Evolutionary conservation across 2,888 invertebrate species (phyloP).

Genomic region (Crematogaster levior): DNA sequence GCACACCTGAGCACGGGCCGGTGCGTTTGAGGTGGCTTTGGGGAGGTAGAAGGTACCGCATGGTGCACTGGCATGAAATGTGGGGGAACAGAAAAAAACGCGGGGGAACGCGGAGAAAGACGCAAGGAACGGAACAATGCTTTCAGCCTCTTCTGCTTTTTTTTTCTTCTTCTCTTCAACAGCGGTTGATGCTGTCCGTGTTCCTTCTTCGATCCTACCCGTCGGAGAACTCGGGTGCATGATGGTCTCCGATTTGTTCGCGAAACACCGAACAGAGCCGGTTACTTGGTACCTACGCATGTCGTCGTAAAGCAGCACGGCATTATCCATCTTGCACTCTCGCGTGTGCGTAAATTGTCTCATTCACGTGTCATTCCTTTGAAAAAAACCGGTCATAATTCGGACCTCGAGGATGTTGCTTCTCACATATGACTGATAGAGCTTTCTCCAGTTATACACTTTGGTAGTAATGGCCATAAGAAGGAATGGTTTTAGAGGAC

Average conservation of each 20-base stretch:
- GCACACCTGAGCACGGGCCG: constrained; percentile 82
- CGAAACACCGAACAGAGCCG: constrained; percentile 82
- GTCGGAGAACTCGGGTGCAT: constrained; percentile 70
- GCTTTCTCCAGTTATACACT: background rate
- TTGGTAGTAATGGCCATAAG: background rate
- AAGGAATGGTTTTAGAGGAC: background rate
- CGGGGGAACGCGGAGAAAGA: constrained; percentile 59
- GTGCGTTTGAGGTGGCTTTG: constrained; percentile 79
- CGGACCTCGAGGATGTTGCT: constrained; percentile 23
- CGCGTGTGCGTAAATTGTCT: constrained; percentile 63
- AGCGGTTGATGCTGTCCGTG: constrained; percentile 21
- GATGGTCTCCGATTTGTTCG: constrained; percentile 85
- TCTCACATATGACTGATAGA: background rate
- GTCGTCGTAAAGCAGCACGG: constrained; percentile 64
- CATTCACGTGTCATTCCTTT: constrained; percentile 53
- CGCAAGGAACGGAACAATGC: constrained; percentile 81
- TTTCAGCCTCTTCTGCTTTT: constrained; percentile 75
- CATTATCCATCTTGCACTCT: constrained; percentile 61
- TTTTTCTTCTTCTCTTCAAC: constrained; percentile 47
- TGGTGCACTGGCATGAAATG: constrained; percentile 81
- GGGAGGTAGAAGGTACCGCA: constrained; percentile 69
- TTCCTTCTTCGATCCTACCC: constrained; percentile 32
- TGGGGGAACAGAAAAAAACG: constrained; percentile 67
- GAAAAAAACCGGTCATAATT: constrained; percentile 51
- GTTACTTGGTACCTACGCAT: constrained; percentile 75